phyloP scores from a whole-genome alignment of 92 coral and sea anemone genomes.

The Bergia puertoricense region DNA sequence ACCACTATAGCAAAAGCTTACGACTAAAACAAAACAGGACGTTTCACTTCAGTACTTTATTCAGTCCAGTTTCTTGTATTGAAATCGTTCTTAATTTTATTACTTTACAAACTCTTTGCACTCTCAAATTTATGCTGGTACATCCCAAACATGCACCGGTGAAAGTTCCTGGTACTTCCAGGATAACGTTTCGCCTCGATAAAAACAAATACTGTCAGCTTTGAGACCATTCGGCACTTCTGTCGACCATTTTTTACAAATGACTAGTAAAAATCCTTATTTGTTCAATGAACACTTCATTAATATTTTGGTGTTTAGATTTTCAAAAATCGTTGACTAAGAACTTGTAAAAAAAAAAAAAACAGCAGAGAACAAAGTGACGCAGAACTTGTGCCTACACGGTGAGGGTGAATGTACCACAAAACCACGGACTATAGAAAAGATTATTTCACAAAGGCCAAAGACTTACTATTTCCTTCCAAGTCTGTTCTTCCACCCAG shows the following conservation, averaged over 20 bases:
- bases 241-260: no score
- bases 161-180: no score
- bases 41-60: not conserved
- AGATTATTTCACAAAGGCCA: constrained; percentile 14
- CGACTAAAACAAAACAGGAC: not conserved
- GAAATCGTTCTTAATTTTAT: no score
- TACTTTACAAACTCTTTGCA: no score
- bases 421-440: constrained; percentile 16
- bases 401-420: constrained; percentile 10
- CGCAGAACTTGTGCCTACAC: not conserved
- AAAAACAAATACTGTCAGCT: no score
- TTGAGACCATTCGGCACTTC: no score
- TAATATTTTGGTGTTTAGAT: no score
- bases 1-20: not conserved
- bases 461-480: not conserved
- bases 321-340: not conserved
- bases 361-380: not conserved
- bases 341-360: not conserved
- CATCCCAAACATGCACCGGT: no score
- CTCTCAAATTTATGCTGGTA: no score
- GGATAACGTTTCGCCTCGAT: no score
- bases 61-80: not conserved
- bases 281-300: no score
- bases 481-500: not conserved
- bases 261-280: no score